Conservation (phyloP, 1,140 invertebrate genomes). For the Brachionus rotundiformis region DNA sequence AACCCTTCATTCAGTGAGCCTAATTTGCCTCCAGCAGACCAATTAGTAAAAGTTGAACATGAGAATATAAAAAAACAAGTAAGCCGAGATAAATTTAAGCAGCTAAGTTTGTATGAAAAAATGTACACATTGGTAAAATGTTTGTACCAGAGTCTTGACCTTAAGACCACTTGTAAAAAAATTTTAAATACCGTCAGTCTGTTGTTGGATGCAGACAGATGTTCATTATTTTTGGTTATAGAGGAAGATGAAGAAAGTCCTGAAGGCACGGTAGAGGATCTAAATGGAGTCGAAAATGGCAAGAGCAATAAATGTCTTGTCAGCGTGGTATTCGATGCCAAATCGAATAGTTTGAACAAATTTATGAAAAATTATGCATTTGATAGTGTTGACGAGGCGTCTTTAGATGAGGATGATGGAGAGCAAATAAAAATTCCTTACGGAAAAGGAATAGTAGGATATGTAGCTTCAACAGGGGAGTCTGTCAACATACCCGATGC, state of each 20-base stretch:
- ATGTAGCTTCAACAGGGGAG: conserved; percentile 86
- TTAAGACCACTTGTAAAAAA: conserved; percentile 88
- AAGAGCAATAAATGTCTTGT: conserved; percentile 70
- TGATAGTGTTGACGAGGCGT: conserved; percentile 73
- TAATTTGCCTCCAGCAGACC: not conserved
- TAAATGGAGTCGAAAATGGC: conserved; percentile 6
- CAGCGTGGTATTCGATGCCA: conserved; percentile 88
- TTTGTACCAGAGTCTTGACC: conserved; percentile 91
- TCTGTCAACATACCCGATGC: conserved; percentile 91
- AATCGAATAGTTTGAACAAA: conserved; percentile 62
- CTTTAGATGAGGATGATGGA: conserved; percentile 83
- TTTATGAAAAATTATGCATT: conserved; percentile 62
- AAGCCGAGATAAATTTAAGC: conserved; percentile 75
- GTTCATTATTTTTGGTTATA: conserved; percentile 87
- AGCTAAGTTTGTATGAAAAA: conserved; percentile 86
- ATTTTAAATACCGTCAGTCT: conserved; percentile 92
- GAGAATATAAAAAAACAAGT: conserved; percentile 55
- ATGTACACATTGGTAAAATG: conserved; percentile 95
- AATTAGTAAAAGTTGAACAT: not conserved
- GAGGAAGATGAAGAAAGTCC: conserved; percentile 64
- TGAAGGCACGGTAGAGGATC: not conserved
- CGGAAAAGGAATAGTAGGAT: conserved; percentile 82
- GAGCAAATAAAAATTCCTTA: conserved; percentile 75
- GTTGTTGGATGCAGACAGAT: conserved; percentile 83
- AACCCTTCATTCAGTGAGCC: conserved; percentile 33